Evolutionary conservation across 1,140 invertebrate species (phyloP).

Genomic region (Archegozetes longisetosus): DNA sequence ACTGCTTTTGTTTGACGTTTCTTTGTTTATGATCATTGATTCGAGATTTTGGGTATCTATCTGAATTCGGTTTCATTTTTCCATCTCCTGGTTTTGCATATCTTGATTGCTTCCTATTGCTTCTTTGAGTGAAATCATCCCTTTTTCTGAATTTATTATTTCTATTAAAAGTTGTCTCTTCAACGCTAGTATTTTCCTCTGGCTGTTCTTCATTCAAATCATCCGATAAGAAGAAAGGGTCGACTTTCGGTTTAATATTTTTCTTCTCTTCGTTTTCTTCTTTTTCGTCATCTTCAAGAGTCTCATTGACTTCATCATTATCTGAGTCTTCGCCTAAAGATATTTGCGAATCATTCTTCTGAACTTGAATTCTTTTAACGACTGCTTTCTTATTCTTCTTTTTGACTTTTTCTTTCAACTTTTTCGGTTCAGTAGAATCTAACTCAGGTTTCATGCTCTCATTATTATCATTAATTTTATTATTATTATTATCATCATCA

Average conservation of each 20-base stretch:
- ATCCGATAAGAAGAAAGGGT: neutral
- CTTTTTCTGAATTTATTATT: neutral
- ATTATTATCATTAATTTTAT: neutral
- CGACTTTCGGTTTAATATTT: neutral
- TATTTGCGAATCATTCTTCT: neutral
- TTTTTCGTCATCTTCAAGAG: neutral
- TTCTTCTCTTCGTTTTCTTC: slow-evolving; percentile 6
- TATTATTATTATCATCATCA: neutral
- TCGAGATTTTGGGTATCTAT: too few species aligned
- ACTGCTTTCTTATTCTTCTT: neutral
- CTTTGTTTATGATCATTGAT: too few species aligned
- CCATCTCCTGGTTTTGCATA: neutral
- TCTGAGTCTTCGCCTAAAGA: neutral
- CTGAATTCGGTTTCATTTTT: too few species aligned
- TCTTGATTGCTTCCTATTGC: neutral
- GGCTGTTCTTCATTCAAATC: slow-evolving; percentile 9
- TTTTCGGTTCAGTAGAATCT: neutral
- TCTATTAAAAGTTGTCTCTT: neutral
- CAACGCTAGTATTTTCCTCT: slow-evolving; percentile 6
- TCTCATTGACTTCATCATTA: neutral
- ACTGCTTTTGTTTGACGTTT: too few species aligned
- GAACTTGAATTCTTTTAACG: neutral
- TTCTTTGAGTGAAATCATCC: neutral
- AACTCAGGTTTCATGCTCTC: neutral
- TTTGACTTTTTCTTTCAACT: neutral